phyloP scores from a whole-genome alignment of 2,888 invertebrate species.

The Gymnoscelis rufifasciata region DNA sequence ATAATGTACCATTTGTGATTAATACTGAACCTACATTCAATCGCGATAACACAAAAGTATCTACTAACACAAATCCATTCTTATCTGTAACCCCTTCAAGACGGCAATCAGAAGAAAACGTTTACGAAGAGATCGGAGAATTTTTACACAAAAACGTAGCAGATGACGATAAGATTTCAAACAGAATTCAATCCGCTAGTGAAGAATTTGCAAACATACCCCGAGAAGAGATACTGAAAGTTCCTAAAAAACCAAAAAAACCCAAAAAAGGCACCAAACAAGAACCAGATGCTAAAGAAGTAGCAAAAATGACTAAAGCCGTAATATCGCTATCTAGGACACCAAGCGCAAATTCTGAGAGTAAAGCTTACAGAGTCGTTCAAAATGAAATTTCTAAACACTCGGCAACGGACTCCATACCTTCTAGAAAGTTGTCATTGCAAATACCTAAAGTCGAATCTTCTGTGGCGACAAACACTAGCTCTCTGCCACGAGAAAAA shows the following conservation, averaged over 20 bases:
- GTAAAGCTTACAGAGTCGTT: conserved; percentile 45
- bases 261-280: conserved; percentile 42
- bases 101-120: conserved; percentile 57
- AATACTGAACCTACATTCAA: conserved; percentile 45
- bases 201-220: conserved; percentile 51
- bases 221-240: conserved; percentile 63
- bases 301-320: conserved; percentile 53
- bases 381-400: conserved; percentile 45
- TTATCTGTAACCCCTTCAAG: conserved; percentile 28
- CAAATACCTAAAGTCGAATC: conserved; percentile 45
- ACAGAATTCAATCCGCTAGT: conserved; percentile 35
- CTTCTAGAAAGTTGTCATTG: conserved; percentile 54
- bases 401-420: conserved; percentile 16
- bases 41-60: conserved; percentile 29
- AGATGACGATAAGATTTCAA: conserved; percentile 65
- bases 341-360: conserved; percentile 58
- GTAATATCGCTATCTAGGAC: conserved; percentile 62
- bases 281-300: conserved; percentile 40
- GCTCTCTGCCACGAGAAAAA: conserved; percentile 58
- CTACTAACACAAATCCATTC: conserved; percentile 36
- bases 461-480: conserved; percentile 44
- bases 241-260: conserved; percentile 62
- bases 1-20: conserved; percentile 59
- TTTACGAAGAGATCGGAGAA: conserved; percentile 68
- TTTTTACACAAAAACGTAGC: conserved; percentile 55